Evolutionary conservation across 2,113 vertebrate genomes (phyloP).

Genomic region (Callopanchax toddi): DNA sequence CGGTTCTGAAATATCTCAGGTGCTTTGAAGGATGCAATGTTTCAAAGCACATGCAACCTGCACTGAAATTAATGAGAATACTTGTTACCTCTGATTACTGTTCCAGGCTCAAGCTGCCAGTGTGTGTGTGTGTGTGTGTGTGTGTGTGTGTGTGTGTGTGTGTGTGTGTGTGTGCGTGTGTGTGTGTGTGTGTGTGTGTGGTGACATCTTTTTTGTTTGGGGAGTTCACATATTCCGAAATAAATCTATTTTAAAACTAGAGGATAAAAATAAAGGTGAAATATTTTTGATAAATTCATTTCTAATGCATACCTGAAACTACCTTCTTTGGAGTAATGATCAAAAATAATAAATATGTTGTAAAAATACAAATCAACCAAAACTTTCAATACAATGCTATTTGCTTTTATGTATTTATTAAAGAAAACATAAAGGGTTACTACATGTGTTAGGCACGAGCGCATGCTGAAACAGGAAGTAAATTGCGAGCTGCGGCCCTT

Average conservation of each 20-base stretch:
- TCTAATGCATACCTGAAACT: too few relatives aligned
- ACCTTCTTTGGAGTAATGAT: too few relatives aligned
- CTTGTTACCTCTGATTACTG: conserved; percentile 24
- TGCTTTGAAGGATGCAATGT: conserved; percentile 32
- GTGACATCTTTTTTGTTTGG: conserved; percentile 15
- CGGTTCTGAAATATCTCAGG: conserved; percentile 25
- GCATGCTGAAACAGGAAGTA: too few relatives aligned
- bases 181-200: conserved; percentile 15
- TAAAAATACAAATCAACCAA: too few relatives aligned
- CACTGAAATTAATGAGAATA: conserved; percentile 43
- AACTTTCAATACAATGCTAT: too few relatives aligned
- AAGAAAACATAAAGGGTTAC: too few relatives aligned
- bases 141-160: conserved; percentile 9
- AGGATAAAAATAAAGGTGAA: conserved; percentile 11
- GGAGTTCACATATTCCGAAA: not conserved
- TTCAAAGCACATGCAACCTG: conserved; percentile 34
- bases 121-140: conserved; percentile 14
- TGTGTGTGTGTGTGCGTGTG: conserved; percentile 16
- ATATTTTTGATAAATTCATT: too few relatives aligned
- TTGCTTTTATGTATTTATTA: too few relatives aligned
- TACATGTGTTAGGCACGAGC: too few relatives aligned
- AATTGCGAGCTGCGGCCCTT: too few relatives aligned
- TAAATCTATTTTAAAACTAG: conserved; percentile 21
- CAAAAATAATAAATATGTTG: too few relatives aligned
- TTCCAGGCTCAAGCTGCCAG: conserved; percentile 11